Conservation (phyloP, 37 sponge, comb jelly and placozoan species). For the Amphimedon queenslandica region DNA sequence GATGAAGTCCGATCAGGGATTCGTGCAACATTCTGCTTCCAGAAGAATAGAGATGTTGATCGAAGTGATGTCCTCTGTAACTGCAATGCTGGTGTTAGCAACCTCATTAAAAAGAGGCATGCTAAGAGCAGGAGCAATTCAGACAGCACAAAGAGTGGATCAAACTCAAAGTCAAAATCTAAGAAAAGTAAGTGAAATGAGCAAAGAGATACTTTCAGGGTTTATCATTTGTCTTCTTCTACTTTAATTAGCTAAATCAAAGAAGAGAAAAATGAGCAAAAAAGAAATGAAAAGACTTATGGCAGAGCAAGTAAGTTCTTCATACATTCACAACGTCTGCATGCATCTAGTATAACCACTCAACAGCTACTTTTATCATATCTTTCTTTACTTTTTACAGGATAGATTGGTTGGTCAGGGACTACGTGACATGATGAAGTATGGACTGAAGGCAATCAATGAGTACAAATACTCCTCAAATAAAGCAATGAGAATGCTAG, state of each 20-base stretch:
- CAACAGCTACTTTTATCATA: neutral
- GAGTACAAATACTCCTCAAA: neutral
- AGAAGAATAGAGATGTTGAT: neutral
- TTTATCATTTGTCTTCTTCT: neutral
- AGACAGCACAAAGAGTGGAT: neutral
- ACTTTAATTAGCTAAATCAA: neutral
- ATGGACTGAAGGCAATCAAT: neutral
- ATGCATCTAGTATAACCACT: too few species aligned
- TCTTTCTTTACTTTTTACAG: constrained; percentile 3
- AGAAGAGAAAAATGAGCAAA: neutral
- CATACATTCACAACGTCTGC: neutral
- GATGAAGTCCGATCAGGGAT: constrained; percentile 8
- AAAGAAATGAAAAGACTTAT: neutral
- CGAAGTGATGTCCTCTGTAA: neutral
- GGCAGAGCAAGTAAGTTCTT: neutral
- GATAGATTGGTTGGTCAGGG: constrained; percentile 6
- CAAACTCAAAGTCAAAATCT: neutral
- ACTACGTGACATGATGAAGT: constrained; percentile 14
- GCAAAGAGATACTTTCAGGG: neutral
- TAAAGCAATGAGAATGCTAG: neutral
- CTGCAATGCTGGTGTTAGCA: constrained; percentile 7
- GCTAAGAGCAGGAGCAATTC: neutral
- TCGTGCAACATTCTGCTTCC: constrained; percentile 32
- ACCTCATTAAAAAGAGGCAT: neutral
- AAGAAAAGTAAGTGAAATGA: neutral